A percentile compares a stretch with the other conserved stretches of the same genome.
Conservation (phyloP, 2,888 invertebrate species). For the Nezara viridula region DNA sequence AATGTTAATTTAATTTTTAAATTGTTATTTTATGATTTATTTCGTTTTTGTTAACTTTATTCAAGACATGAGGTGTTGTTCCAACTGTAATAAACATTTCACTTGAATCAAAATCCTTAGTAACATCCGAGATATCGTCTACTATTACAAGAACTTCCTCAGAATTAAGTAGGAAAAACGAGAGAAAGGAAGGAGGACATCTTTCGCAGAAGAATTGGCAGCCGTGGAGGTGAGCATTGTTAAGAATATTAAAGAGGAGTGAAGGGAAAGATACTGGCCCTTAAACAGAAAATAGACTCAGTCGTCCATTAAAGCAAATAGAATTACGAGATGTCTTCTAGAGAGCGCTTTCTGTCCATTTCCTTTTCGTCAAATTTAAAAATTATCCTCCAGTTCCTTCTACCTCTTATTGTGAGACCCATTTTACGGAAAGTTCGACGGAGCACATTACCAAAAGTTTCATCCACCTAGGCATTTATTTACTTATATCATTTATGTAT, state of each 20-base stretch:
- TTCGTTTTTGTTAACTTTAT: no score
- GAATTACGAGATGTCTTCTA: not conserved
- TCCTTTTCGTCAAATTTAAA: not conserved
- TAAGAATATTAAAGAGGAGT: slow-evolving; percentile 41
- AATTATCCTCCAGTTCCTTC: not conserved
- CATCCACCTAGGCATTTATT: not conserved
- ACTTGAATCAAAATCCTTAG: not conserved
- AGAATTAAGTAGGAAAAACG: not conserved
- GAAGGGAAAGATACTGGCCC: not conserved
- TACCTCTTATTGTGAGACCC: not conserved
- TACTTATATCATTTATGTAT: no score
- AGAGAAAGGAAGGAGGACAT: not conserved
- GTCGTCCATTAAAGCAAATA: not conserved
- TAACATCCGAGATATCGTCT: not conserved
- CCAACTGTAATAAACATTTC: no score
- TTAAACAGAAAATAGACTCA: not conserved
- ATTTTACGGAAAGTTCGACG: not conserved
- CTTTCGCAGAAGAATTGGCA: slow-evolving; percentile 11
- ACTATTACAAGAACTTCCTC: not conserved
- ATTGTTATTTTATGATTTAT: no score
- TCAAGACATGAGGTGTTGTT: no score
- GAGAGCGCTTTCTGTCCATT: not conserved
- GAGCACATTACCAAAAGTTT: not conserved
- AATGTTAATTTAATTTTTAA: no score
- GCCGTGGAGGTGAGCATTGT: slow-evolving; percentile 17